Percentiles rank a stretch among this genome's conserved stretches.
Evolutionary conservation across 2,797 vertebrate species (phyloP).

Genomic region (Oreonectes daqikongensis): DNA sequence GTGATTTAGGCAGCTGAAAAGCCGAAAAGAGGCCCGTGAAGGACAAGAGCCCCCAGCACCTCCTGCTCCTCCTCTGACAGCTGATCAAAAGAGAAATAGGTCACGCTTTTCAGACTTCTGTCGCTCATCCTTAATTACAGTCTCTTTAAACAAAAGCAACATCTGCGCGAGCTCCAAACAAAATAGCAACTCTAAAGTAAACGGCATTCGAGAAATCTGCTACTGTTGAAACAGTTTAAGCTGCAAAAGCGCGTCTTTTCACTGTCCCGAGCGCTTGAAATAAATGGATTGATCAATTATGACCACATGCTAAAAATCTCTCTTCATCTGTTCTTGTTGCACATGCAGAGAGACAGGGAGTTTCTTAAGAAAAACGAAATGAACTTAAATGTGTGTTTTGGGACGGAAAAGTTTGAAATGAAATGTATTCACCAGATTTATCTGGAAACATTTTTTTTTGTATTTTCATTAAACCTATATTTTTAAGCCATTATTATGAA

Average conservation of each 20-base stretch:
- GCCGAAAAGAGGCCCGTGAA: constrained; percentile 67
- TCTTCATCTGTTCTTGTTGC: background rate
- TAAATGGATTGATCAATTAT: constrained; percentile 21
- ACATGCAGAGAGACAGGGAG: no score
- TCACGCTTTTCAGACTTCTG: constrained; percentile 87
- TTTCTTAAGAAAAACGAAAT: no score
- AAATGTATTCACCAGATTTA: no score
- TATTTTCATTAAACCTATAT: background rate
- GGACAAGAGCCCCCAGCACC: constrained; percentile 63
- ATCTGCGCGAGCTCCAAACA: constrained; percentile 85
- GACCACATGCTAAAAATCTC: background rate
- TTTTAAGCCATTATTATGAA: background rate
- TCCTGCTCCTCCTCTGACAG: constrained; percentile 84
- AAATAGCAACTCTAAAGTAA: constrained; percentile 67
- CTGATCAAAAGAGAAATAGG: constrained; percentile 91
- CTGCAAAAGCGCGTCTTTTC: background rate
- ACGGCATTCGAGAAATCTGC: constrained; percentile 70
- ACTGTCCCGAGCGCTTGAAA: constrained; percentile 8
- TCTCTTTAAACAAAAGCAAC: constrained; percentile 91
- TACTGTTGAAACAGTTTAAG: constrained; percentile 59
- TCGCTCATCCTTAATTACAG: constrained; percentile 88
- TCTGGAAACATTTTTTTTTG: no score
- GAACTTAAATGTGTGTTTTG: no score
- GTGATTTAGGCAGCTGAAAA: constrained; percentile 78
- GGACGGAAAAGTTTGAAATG: no score